These are phyloP conservation scores for Drosophila chauvacae DNA, from an alignment of 1,140 invertebrate species.

Conservation along the genomic window DNA sequence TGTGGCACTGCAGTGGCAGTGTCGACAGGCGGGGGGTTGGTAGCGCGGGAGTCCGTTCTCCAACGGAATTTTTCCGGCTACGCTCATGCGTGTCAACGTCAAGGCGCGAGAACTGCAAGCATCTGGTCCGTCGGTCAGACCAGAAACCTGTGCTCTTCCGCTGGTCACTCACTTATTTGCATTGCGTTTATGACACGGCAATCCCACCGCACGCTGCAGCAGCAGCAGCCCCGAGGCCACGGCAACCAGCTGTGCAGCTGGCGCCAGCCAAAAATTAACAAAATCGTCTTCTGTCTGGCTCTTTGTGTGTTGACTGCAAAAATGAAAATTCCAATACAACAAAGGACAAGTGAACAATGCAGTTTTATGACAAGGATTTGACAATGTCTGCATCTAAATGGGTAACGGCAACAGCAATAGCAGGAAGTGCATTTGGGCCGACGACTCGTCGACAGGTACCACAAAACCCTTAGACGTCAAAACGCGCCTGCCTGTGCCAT, in stretches of 20 bases:
- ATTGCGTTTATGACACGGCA: conserved; percentile 42
- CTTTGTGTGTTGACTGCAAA: conserved; percentile 56
- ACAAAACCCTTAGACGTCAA: conserved; percentile 13
- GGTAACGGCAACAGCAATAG: conserved; percentile 8
- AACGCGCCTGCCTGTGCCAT: conserved; percentile 1
- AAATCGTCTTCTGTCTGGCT: conserved; percentile 59
- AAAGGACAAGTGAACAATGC: conserved; percentile 51
- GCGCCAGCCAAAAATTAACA: conserved; percentile 74
- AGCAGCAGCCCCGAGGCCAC: conserved; percentile 13
- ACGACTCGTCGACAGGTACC: conserved; percentile 46
- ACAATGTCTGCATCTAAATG: conserved; percentile 24
- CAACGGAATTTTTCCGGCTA: conserved; percentile 16
- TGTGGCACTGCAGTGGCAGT: conserved; percentile 20
- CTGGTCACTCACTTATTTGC: conserved; percentile 45
- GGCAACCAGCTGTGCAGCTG: conserved; percentile 68
- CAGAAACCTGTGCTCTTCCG: conserved; percentile 27
- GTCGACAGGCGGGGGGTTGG: conserved; percentile 1
- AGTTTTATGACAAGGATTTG: conserved; percentile 59
- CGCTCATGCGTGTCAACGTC: conserved; percentile 56
- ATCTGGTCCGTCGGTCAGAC: conserved; percentile 50
- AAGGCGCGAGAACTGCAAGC: conserved; percentile 45
- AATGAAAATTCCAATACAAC: conserved; percentile 34
- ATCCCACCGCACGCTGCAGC: conserved; percentile 1
- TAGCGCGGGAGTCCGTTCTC: conserved; percentile 4
- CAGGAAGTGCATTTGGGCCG: conserved; percentile 40